Base-by-base conservation (phyloP, 2,113 vertebrate genomes). In the Micronycteris hirsuta region DNA sequence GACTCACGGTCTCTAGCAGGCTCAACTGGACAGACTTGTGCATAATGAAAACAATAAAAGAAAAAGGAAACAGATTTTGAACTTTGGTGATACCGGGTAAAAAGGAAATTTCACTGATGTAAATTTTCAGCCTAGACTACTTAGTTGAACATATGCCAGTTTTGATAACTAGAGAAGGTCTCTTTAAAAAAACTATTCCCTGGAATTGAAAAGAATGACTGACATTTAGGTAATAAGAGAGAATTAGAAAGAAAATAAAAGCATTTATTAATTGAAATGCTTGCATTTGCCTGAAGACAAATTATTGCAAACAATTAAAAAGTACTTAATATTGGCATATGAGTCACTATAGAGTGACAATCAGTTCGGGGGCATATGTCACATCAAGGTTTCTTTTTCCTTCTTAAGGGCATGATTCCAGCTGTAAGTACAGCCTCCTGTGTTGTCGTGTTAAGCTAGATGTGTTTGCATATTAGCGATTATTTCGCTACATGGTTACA, bases 11-110 rank as follows among this genome's bases (percentile, higher is more conserved):
- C 94, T 97, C 86, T 74, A 76, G 83, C 28, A 54, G 77, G 77
- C 86, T 81, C 52, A 93, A 77, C 91, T 94, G 90, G 71, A 74
- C 94, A 73, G 81, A 58, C 54, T 91, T 94, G 19, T 84, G 28
- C 76, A 24, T 86, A 95, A 96, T 90, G 83, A 87, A 97, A 95
- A 94, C 70, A 96, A 84, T 89, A 65, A 95, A 80, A 97, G 91
- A 68, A 67, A 87, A 89, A 89, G 78, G 94, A 96, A 95, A 74
- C 43, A n/a, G 88, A 56, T 70, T 95, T 97, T 93, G 86, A 91
- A 92, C 74, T 93, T 95, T 28, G 56, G 65, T 92, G 93, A 80
- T 91, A 88, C 61, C 47, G 17, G 83, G 74, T 84, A 91, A 92
- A 91, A 89, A 47, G 85, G 85, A 92, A 87, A 94, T 92, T 96